These are phyloP conservation scores for Spilogale gracilis DNA, from an alignment of 2,113 vertebrate species.

Conservation along the genomic window DNA sequence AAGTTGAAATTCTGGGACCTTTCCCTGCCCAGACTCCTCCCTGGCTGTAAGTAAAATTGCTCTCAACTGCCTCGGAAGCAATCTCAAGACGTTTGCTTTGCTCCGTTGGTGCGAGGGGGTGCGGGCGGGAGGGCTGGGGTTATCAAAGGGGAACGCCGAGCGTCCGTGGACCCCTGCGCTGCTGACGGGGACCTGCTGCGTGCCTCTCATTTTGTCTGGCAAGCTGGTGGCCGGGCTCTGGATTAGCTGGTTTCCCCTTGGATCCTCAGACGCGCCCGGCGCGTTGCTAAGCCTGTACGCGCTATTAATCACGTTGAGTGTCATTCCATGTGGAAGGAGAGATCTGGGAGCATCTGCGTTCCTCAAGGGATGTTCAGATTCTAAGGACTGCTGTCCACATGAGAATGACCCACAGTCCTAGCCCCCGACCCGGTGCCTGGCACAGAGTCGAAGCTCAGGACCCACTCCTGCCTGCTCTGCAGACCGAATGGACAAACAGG, in stretches of 20 bases:
- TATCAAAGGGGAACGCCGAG: not conserved
- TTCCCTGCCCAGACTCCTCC: constrained; percentile 94
- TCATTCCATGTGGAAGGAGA: not conserved
- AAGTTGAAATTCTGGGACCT: constrained; percentile 95
- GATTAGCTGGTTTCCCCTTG: not conserved
- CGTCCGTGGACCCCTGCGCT: not conserved
- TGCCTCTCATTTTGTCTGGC: not conserved
- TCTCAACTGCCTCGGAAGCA: not conserved
- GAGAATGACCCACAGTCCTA: not conserved
- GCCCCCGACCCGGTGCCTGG: not conserved
- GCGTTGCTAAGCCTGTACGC: not conserved
- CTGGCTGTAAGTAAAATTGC: constrained; percentile 92
- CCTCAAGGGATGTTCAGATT: not conserved
- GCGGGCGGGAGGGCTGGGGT: not conserved
- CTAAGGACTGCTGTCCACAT: not conserved
- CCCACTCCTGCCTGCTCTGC: not conserved
- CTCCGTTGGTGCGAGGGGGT: not conserved
- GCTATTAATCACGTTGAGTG: not conserved
- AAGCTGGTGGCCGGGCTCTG: not conserved
- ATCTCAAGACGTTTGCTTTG: not conserved
- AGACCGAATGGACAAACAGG: not conserved
- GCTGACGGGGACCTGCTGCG: not conserved
- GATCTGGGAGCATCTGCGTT: not conserved
- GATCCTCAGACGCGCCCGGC: not conserved
- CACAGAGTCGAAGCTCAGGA: not conserved